These are phyloP conservation scores for Philopotamus ludificatus DNA, from an alignment of 1,140 invertebrate genomes.

Conservation along the genomic window DNA sequence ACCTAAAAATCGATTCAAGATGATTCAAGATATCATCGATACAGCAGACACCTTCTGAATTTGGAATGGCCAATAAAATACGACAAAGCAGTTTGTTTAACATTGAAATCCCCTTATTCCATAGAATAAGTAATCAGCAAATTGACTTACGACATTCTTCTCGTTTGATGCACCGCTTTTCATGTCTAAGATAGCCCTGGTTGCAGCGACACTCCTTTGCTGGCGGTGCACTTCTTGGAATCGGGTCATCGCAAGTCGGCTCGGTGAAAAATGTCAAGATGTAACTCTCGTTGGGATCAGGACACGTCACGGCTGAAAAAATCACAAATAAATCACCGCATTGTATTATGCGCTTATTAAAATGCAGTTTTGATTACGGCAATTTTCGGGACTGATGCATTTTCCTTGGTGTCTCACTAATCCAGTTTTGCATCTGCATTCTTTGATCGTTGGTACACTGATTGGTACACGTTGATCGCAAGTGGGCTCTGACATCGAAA, in stretches of 20 bases:
- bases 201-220: conserved; percentile 16
- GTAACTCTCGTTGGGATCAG: conserved; percentile 12
- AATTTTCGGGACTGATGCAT: neutral
- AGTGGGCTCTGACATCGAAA: neutral
- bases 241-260: neutral
- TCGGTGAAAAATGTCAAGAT: neutral
- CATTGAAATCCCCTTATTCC: no score
- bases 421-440: conserved; percentile 9
- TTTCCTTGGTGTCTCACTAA: conserved; percentile 4
- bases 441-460: conserved; percentile 1
- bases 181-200: conserved; percentile 9
- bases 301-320: conserved; percentile 5
- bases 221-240: neutral
- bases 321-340: neutral
- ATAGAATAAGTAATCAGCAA: no score
- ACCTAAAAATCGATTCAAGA: no score
- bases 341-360: no score
- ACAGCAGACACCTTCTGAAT: no score
- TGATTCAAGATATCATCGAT: no score
- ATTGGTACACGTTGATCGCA: conserved; percentile 1
- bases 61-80: no score
- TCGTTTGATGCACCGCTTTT: neutral
- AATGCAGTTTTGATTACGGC: conserved; percentile 10
- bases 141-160: conserved; percentile 15
- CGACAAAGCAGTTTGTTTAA: no score